A percentile compares a stretch with the other conserved stretches of the same genome.
Conservation (phyloP, 2,888 invertebrate species). For the Adelphocoris suturalis region DNA sequence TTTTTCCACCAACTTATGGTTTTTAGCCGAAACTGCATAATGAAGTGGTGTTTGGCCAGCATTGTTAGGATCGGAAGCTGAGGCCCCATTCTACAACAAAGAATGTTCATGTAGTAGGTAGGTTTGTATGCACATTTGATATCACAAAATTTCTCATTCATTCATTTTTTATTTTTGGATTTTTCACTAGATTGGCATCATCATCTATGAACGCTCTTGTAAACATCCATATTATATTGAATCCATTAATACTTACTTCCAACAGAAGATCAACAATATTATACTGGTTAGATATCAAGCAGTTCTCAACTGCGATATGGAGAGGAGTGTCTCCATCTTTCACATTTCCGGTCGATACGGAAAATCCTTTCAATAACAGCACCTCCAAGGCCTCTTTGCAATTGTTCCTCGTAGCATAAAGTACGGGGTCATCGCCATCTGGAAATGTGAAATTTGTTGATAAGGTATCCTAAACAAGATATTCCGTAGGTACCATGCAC, state of each 20-base stretch:
- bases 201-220: neutral
- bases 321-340: conserved; percentile 49
- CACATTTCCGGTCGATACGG: neutral
- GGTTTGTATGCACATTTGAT: neutral
- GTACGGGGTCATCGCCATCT: conserved; percentile 49
- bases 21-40: neutral
- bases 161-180: no score
- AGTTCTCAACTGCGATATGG: conserved; percentile 22
- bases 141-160: neutral
- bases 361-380: conserved; percentile 13
- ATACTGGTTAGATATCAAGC: neutral
- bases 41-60: neutral
- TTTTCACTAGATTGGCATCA: no score
- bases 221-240: neutral
- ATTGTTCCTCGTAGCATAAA: conserved; percentile 13
- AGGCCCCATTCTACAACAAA: conserved; percentile 17
- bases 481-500: no score
- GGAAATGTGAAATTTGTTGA: neutral
- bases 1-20: neutral
- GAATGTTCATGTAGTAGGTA: neutral
- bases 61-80: neutral
- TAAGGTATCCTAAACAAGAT: no score
- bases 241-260: neutral
- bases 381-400: neutral
- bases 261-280: conserved; percentile 23